Evolutionary conservation across 2,113 vertebrate genomes (phyloP).

Genomic region (Origma solitaria): DNA sequence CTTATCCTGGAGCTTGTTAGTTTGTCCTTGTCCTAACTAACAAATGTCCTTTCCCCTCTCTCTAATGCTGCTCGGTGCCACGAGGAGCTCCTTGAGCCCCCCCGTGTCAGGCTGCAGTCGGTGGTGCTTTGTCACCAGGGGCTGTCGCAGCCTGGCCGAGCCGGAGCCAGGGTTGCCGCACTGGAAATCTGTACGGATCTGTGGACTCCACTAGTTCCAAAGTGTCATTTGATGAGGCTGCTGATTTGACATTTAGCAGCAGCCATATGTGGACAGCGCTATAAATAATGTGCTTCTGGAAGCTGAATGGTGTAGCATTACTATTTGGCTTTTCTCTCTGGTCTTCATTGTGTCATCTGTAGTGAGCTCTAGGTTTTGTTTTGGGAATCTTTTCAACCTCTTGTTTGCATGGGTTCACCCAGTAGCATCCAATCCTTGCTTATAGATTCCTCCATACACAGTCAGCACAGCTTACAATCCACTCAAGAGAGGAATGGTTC

Average conservation of each 20-base stretch:
- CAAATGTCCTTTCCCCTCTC: neutral
- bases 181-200: slow-evolving; percentile 73
- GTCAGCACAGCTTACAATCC: slow-evolving; percentile 85
- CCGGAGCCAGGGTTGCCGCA: slow-evolving; percentile 22
- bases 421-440: slow-evolving; percentile 83
- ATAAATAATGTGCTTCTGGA: slow-evolving; percentile 72
- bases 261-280: slow-evolving; percentile 69
- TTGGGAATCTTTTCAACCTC: slow-evolving; percentile 82
- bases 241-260: slow-evolving; percentile 79
- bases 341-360: slow-evolving; percentile 94
- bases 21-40: slow-evolving; percentile 52
- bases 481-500: slow-evolving; percentile 73
- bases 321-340: slow-evolving; percentile 85
- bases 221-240: slow-evolving; percentile 71
- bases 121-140: neutral
- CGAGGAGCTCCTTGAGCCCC: neutral
- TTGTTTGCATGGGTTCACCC: slow-evolving; percentile 94
- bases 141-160: neutral
- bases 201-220: slow-evolving; percentile 80
- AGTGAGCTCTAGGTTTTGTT: slow-evolving; percentile 93
- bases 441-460: slow-evolving; percentile 85
- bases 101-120: neutral
- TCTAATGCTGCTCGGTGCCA: neutral
- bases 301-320: slow-evolving; percentile 85
- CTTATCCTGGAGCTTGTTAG: neutral